These are phyloP conservation scores for Rhabdophis nuchalis DNA, from an alignment of 2,797 vertebrate species.

Conservation along the genomic window DNA sequence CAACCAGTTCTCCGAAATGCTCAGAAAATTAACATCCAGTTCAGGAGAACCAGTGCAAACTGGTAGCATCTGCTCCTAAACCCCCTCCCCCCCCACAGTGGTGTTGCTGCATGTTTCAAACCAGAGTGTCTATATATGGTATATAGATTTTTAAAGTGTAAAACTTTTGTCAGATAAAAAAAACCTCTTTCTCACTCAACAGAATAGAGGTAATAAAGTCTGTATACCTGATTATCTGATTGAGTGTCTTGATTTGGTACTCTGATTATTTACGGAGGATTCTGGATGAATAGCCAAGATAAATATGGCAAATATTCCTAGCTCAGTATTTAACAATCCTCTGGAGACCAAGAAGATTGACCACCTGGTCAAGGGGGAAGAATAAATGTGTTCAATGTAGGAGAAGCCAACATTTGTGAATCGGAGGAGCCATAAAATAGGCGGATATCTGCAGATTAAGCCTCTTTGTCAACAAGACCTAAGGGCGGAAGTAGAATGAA, in stretches of 20 bases:
- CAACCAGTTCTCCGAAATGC: too few species aligned
- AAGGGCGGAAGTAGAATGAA: neutral
- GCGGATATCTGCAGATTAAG: neutral
- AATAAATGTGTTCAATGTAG: too few species aligned
- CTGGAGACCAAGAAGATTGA: neutral
- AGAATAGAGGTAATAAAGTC: conserved; percentile 12
- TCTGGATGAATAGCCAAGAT: neutral
- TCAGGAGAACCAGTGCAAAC: too few species aligned
- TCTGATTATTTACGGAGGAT: neutral
- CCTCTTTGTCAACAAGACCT: neutral
- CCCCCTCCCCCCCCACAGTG: too few species aligned
- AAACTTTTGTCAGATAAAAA: neutral
- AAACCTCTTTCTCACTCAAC: neutral
- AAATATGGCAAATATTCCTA: neutral
- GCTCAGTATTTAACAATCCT: neutral
- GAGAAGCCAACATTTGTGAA: neutral
- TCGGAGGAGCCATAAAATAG: neutral
- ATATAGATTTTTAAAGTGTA: neutral
- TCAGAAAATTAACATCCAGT: too few species aligned
- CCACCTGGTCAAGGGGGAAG: neutral
- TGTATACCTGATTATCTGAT: neutral
- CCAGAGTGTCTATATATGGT: neutral
- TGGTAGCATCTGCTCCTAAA: too few species aligned
- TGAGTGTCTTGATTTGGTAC: neutral
- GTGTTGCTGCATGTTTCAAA: neutral